Base-by-base conservation (phyloP, 2,113 vertebrate genomes). In the Fregetta grallaria region DNA sequence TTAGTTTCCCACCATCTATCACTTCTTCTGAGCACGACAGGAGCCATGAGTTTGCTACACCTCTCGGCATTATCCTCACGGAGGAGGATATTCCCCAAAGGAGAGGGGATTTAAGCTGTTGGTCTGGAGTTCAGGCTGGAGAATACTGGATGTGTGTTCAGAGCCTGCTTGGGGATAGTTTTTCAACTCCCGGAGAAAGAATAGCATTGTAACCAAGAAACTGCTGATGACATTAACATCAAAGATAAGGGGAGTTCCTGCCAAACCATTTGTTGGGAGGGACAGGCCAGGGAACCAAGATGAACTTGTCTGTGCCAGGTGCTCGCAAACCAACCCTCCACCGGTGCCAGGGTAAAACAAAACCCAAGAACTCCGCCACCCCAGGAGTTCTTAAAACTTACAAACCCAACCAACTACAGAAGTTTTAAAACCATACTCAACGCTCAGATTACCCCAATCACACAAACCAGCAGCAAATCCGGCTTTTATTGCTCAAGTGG, bases 401-500 rank as follows among this genome's bases (percentile, higher is more conserved):
- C 32, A 96, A 96, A 93, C 56, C 20, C 79, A 78, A 92, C 70
- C 75, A 62, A 96, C 66, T 83, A 70, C 88, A 84, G 75, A 72
- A 92, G 70, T 93, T 97, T 96, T 84, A 93, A 96, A 96, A 86
- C 92, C 76, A 80, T 92, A 87, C 70, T 79, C 42, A 38, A 47
- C 0, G n/a, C 94, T 92, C 86, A 91, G 92, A 95, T 95, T 94
- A 95, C 92, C 82, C 94, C 94, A 88, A 40, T 93, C 96, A 75
- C 92, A 95, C 91, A 96, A 94, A 94, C 79, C 89, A 97, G 92
- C 94, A 96, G 91, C 25, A 63, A 96, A 96, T 94, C 92, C 79
- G 70, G 80, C 95, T 96, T 97, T 97, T 97, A 98, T 97, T 97
- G 96, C 96, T 95, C 91, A 94, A 96, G 96, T 97, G 96, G 96